A percentile compares a stretch with the other conserved stretches of the same genome.
These are phyloP conservation scores for Crotophaga sulcirostris DNA, from an alignment of 2,113 vertebrate genomes.

Conservation along the genomic window DNA sequence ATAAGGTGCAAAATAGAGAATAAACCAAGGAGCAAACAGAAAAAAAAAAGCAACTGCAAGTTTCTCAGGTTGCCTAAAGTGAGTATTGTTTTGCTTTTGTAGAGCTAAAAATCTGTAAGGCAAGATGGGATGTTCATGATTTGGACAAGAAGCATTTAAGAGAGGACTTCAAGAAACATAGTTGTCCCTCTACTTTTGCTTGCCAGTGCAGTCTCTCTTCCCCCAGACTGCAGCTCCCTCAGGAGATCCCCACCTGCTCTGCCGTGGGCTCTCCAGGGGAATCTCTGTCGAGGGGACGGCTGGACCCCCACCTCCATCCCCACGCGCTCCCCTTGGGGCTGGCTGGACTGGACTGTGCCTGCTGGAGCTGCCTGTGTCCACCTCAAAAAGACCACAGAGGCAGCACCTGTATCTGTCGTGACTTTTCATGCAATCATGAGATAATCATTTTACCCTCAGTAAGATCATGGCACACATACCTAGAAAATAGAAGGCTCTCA, in stretches of 20 bases:
- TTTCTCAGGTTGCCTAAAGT: not conserved
- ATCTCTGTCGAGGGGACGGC: too few relatives aligned
- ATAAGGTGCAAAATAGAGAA: not conserved
- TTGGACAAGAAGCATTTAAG: not conserved
- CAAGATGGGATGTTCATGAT: not conserved
- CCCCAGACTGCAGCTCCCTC: not conserved
- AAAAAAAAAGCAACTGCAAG: not conserved
- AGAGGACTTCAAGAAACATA: not conserved
- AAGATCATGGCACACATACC: not conserved
- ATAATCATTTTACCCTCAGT: not conserved
- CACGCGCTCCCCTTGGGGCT: not conserved
- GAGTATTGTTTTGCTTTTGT: not conserved
- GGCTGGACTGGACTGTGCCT: too few relatives aligned
- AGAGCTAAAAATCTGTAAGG: not conserved
- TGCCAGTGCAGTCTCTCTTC: accelerated
- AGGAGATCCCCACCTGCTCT: not conserved
- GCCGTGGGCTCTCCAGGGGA: not conserved
- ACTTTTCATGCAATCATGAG: not conserved
- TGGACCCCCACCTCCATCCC: too few relatives aligned
- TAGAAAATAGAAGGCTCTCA: not conserved
- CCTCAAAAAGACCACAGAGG: too few relatives aligned
- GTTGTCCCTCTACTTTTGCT: too few relatives aligned
- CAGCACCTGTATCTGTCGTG: too few relatives aligned
- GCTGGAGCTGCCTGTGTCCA: too few relatives aligned
- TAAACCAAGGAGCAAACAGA: not conserved